A percentile compares a stretch with the other conserved stretches of the same genome.
These are phyloP conservation scores for Dryobota labecula DNA, from an alignment of 2,888 invertebrate species.

Conservation along the genomic window DNA sequence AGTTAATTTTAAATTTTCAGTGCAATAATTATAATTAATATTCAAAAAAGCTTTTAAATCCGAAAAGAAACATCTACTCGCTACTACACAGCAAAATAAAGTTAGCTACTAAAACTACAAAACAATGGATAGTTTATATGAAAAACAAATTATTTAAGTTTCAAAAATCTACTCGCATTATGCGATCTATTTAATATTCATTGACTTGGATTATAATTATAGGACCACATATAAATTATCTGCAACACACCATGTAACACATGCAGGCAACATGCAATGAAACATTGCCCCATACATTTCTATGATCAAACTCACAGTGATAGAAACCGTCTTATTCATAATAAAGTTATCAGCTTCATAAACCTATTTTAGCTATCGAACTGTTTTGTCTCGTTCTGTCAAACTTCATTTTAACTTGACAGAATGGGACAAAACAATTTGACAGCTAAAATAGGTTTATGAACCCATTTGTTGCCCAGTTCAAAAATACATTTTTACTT, in stretches of 20 bases:
- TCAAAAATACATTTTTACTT: too few relatives aligned
- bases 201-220: constrained; percentile 46
- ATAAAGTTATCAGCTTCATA: too few relatives aligned
- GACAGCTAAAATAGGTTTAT: too few relatives aligned
- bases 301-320: too few relatives aligned
- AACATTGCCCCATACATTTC: background rate
- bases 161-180: constrained; percentile 42
- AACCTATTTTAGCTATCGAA: too few relatives aligned
- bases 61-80: constrained; percentile 23
- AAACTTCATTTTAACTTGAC: too few relatives aligned
- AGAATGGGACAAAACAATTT: too few relatives aligned
- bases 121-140: constrained; percentile 27
- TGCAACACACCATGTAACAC: constrained; percentile 9
- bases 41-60: constrained; percentile 20
- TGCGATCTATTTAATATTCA: constrained; percentile 40
- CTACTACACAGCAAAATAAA: constrained; percentile 45
- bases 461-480: too few relatives aligned
- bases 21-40: constrained; percentile 21
- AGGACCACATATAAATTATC: constrained; percentile 5
- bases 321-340: too few relatives aligned
- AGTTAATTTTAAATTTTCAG: constrained; percentile 10
- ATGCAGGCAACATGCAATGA: background rate
- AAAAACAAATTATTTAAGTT: constrained; percentile 23
- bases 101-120: constrained; percentile 40
- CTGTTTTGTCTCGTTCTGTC: too few relatives aligned